Evolutionary conservation across 2,797 vertebrate species (phyloP).

Genomic region (Gymnopithys bicolor): DNA sequence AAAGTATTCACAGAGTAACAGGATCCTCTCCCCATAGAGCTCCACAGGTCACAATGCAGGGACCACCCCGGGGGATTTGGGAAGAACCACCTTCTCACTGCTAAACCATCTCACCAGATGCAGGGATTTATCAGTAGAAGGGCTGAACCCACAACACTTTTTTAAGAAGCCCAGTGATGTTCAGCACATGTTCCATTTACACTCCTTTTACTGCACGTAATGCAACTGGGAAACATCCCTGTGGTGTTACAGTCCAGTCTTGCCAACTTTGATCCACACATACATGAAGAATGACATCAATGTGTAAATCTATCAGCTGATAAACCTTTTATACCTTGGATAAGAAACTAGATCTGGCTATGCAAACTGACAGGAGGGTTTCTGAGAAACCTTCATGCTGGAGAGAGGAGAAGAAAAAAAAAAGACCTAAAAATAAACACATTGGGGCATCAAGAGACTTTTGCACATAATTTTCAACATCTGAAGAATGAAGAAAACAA

Average conservation of each 20-base stretch:
- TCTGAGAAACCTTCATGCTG: background rate
- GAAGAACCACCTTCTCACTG: background rate
- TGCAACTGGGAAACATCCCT: background rate
- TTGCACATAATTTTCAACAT: background rate
- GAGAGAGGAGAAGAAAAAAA: background rate
- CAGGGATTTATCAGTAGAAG: background rate
- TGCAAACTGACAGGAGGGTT: background rate
- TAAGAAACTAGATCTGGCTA: background rate
- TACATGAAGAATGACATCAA: background rate
- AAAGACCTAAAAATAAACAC: fast-evolving
- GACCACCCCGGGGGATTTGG: background rate
- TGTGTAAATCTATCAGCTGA: background rate
- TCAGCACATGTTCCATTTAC: background rate
- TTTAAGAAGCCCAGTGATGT: background rate
- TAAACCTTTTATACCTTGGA: background rate
- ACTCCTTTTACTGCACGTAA: background rate
- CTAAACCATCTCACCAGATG: background rate
- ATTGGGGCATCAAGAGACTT: background rate
- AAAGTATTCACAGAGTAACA: background rate
- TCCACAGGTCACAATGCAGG: background rate
- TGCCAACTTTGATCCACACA: background rate
- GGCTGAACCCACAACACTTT: background rate
- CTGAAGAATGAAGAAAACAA: background rate
- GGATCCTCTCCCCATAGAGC: background rate
- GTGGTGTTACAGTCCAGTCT: background rate